Evolutionary conservation across 2,888 invertebrate genomes (phyloP), one percentile per base, ranked within the genome.

Genomic region (Ornithoptera priamus): DNA sequence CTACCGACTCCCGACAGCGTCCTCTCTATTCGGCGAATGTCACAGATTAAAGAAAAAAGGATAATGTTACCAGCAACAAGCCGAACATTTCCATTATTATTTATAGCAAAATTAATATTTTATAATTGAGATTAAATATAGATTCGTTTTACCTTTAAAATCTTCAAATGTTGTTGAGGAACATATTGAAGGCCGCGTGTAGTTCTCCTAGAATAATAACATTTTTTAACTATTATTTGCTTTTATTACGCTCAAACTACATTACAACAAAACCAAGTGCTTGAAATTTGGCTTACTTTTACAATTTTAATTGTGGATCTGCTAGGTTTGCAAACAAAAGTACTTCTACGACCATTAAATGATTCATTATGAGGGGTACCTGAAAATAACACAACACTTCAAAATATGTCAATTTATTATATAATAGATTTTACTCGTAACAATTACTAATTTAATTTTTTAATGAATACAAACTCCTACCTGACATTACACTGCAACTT

Each of bases 401-500:
- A 24, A 57, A 50, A 69, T 72, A 64, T 72, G 69, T 61, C 7
- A 12, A 0, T 4, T 8, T 22, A 22, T 22, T 58, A n/a, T n/a
- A 7, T 18, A n/a, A n/a, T 53, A 6, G 6, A 12, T 53, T n/a
- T 53, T 5, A 53, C 22, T n/a, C 12, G 15, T 58, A 2, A 58
- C 18, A 53, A 53, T 3, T 2, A 58, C 58, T 50, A 64, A 17
- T 59, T 36, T 58, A 63, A 56, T 64, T 59, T 46, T 58, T 61
- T 20, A 58, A 65, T 20, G 73, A 78, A 80, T 64, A 64, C 36
- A 79, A 80, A 75, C 76, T 81, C 84, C 75, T 80, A 92, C 92
- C 91, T 92, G 92, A 91, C 92, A 92, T 92, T 87, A 92, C 91
- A 91, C 91, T 89, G 85, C 86, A 88, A 91, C 89, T 90, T 92